These are phyloP conservation scores for Botia kubotai DNA, from an alignment of 2,797 vertebrate species.

Conservation along the genomic window DNA sequence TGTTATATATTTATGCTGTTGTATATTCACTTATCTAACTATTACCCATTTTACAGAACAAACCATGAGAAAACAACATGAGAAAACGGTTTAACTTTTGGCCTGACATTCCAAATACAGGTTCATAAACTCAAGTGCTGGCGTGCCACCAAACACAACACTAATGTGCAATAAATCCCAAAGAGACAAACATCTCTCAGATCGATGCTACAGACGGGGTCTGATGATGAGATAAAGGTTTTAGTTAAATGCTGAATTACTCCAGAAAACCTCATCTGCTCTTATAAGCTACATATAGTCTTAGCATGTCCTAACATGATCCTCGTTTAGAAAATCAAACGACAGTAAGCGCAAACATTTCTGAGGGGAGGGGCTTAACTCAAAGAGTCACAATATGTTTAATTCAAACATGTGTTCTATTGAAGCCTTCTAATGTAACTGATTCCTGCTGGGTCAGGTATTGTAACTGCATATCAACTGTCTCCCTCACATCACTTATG, in stretches of 20 bases:
- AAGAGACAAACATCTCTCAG: not conserved
- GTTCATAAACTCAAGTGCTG: conserved; percentile 2
- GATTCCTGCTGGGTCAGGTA: not conserved
- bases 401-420: conserved; percentile 20
- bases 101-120: conserved; percentile 9
- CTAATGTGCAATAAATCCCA: not conserved
- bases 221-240: not conserved
- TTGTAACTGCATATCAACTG: too few species aligned
- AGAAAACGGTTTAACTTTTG: not conserved
- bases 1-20: not conserved
- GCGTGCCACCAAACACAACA: not conserved
- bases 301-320: too few species aligned
- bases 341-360: too few species aligned
- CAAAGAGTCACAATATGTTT: too few species aligned
- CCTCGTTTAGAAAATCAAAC: too few species aligned
- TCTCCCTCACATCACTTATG: not conserved
- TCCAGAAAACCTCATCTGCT: not conserved
- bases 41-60: not conserved
- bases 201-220: not conserved
- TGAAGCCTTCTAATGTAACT: conserved; percentile 11
- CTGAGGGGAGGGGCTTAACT: too few species aligned
- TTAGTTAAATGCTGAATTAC: not conserved
- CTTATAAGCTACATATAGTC: too few species aligned
- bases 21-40: not conserved
- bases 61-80: not conserved